These are phyloP conservation scores for Philonicus albiceps DNA, from an alignment of 2,888 invertebrate genomes.

Conservation along the genomic window DNA sequence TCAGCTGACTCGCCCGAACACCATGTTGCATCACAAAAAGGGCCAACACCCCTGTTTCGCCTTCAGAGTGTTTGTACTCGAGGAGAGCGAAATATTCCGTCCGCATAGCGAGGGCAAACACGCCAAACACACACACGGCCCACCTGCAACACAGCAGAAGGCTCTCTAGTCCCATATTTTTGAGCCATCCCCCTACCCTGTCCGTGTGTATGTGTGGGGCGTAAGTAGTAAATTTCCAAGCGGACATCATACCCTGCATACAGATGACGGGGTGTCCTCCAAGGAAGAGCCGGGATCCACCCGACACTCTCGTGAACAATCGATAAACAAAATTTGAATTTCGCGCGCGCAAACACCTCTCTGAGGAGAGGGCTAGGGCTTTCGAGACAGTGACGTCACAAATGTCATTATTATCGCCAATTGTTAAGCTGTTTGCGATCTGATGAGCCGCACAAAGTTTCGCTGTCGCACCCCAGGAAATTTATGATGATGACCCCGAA, in stretches of 20 bases:
- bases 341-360: slow-evolving; percentile 43
- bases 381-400: slow-evolving; percentile 19
- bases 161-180: slow-evolving; percentile 5
- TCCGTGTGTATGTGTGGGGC: background rate
- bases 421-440: slow-evolving; percentile 39
- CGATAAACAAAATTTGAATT: slow-evolving; percentile 48
- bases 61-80: slow-evolving; percentile 27
- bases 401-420: slow-evolving; percentile 42
- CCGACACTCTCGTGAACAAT: slow-evolving; percentile 35
- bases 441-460: slow-evolving; percentile 16
- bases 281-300: background rate
- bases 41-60: slow-evolving; percentile 44
- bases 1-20: slow-evolving; percentile 46
- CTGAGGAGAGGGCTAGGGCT: background rate
- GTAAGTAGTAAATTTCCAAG: slow-evolving; percentile 44
- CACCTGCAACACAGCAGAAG: slow-evolving; percentile 1
- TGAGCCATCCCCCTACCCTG: background rate
- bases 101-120: slow-evolving; percentile 18
- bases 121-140: slow-evolving; percentile 15
- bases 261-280: slow-evolving; percentile 45
- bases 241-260: slow-evolving; percentile 46
- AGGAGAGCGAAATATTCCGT: background rate
- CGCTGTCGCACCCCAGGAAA: slow-evolving; percentile 24
- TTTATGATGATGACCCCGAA: slow-evolving; percentile 41
- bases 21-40: slow-evolving; percentile 48